Percentiles rank a stretch among this genome's conserved stretches.
Conservation (phyloP, 2,888 invertebrate species). For the Brachycybe producta region DNA sequence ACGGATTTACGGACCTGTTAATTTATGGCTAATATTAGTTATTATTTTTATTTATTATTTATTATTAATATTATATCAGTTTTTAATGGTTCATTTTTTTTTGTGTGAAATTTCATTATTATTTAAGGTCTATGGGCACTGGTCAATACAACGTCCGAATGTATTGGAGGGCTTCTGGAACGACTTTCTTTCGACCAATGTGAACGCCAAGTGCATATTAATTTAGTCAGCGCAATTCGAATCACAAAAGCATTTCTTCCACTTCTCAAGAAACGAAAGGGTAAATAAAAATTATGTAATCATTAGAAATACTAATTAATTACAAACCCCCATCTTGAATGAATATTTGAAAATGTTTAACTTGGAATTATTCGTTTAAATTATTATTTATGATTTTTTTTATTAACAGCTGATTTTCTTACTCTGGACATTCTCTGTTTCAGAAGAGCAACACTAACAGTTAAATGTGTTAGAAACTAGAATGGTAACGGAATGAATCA, state of each 20-base stretch:
- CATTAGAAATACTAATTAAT: neutral
- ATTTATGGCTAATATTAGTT: too few relatives aligned
- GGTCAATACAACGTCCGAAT: slow-evolving; percentile 15
- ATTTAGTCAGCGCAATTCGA: slow-evolving; percentile 13
- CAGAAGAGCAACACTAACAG: too few relatives aligned
- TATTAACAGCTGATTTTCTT: too few relatives aligned
- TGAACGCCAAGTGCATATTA: slow-evolving; percentile 13
- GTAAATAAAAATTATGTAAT: slow-evolving; percentile 1
- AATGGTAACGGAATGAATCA: too few relatives aligned
- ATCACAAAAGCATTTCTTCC: slow-evolving; percentile 16
- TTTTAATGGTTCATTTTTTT: too few relatives aligned
- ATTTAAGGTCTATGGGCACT: slow-evolving; percentile 15
- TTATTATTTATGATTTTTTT: too few relatives aligned
- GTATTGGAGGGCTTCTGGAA: slow-evolving; percentile 15
- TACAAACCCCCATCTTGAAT: neutral
- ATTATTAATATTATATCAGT: too few relatives aligned
- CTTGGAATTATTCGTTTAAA: too few relatives aligned
- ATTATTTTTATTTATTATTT: too few relatives aligned
- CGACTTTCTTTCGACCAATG: slow-evolving; percentile 11
- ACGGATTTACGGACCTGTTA: too few relatives aligned
- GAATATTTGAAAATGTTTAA: neutral
- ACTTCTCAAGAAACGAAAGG: slow-evolving; percentile 12
- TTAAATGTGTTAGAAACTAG: too few relatives aligned
- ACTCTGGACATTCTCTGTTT: too few relatives aligned
- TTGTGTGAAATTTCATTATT: neutral